Conservation (phyloP, 2,113 vertebrate species). For the Plecotus auritus region DNA sequence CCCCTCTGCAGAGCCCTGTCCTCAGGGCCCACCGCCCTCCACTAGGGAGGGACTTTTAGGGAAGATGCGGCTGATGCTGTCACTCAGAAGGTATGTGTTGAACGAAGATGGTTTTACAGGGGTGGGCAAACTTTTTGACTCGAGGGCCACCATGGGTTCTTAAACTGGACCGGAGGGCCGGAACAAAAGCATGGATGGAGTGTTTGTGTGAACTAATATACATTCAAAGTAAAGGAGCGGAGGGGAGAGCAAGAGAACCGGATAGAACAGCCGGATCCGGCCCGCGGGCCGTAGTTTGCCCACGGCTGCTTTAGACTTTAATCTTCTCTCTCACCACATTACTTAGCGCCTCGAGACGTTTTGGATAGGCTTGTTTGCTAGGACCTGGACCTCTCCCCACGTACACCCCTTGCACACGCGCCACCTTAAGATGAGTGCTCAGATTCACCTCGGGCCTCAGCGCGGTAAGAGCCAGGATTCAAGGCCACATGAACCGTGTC, state of each 20-base stretch:
- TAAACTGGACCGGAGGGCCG: too few species aligned
- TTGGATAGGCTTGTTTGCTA: neutral
- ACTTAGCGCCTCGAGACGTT: neutral
- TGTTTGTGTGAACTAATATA: too few species aligned
- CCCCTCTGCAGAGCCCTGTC: neutral
- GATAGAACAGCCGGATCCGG: too few species aligned
- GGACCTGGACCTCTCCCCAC: neutral
- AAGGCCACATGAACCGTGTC: neutral
- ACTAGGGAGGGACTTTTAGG: neutral
- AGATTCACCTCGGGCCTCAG: neutral
- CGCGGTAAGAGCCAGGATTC: neutral
- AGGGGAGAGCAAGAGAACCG: too few species aligned
- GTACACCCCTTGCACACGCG: accelerated
- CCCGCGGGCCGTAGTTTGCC: too few species aligned
- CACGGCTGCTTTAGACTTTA: too few species aligned
- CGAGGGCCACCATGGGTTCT: too few species aligned
- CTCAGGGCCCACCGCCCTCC: neutral
- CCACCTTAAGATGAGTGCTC: neutral
- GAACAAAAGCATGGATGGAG: too few species aligned
- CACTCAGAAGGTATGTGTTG: neutral
- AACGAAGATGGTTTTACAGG: neutral
- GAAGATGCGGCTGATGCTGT: accelerated
- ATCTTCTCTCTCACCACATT: neutral
- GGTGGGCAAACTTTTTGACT: too few species aligned
- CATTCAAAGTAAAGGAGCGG: too few species aligned